These are phyloP conservation scores for Pelobates fuscus DNA, from an alignment of 2,113 vertebrate genomes.

Conservation along the genomic window DNA sequence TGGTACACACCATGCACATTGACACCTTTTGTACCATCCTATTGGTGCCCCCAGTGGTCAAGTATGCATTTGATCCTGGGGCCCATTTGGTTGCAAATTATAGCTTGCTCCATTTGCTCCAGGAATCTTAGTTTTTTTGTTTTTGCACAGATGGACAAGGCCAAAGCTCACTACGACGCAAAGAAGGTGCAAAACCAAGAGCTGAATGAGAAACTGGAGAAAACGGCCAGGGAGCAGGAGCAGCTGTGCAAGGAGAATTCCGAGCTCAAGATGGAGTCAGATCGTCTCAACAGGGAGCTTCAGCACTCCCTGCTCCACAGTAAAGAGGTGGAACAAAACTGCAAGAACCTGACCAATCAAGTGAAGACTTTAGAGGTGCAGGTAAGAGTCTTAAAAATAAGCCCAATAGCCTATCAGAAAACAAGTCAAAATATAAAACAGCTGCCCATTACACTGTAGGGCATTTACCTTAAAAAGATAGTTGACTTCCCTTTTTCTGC, in stretches of 20 bases:
- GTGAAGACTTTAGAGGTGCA: slow-evolving; percentile 81
- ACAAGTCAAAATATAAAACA: too few relatives aligned
- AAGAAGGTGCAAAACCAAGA: slow-evolving; percentile 88
- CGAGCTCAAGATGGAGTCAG: slow-evolving; percentile 63
- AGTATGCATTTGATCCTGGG: too few relatives aligned
- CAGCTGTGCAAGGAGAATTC: slow-evolving; percentile 70
- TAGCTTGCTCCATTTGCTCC: too few relatives aligned
- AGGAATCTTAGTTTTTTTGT: background rate
- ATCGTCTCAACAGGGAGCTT: slow-evolving; percentile 72
- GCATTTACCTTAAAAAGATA: too few relatives aligned
- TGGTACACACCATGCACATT: too few relatives aligned
- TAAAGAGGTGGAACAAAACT: slow-evolving; percentile 66
- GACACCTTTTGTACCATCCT: too few relatives aligned
- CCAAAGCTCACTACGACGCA: slow-evolving; percentile 76
- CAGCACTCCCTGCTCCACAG: slow-evolving; percentile 70
- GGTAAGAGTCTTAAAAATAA: slow-evolving; percentile 70
- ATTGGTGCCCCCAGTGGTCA: too few relatives aligned
- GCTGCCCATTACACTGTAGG: too few relatives aligned
- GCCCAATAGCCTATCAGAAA: too few relatives aligned
- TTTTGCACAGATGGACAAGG: slow-evolving; percentile 81
- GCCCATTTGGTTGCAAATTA: too few relatives aligned
- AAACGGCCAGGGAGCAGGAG: slow-evolving; percentile 71
- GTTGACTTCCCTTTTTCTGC: too few relatives aligned
- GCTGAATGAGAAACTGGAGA: slow-evolving; percentile 62
- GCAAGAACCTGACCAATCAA: slow-evolving; percentile 68